Conservation (phyloP, 1,140 invertebrate genomes). For the Anoplophora glabripennis region DNA sequence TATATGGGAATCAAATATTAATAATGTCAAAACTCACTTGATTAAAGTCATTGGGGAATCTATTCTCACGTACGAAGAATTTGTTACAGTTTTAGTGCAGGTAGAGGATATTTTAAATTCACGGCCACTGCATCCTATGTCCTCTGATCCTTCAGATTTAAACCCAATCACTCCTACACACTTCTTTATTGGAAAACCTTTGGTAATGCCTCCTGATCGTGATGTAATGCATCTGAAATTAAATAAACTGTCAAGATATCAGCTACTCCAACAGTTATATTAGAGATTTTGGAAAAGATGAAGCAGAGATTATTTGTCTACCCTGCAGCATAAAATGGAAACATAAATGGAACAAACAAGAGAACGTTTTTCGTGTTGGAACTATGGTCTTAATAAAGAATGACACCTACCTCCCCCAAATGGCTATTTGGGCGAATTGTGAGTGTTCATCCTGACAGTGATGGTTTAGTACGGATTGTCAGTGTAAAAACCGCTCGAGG, state of each 20-base stretch:
- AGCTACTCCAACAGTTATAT: too few species aligned
- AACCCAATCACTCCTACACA: slow-evolving; percentile 2
- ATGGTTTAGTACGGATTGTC: slow-evolving; percentile 21
- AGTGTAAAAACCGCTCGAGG: neutral
- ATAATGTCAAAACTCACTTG: too few species aligned
- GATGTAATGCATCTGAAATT: neutral
- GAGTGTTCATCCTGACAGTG: slow-evolving; percentile 20
- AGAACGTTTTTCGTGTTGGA: neutral
- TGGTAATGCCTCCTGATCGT: neutral
- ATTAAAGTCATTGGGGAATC: neutral
- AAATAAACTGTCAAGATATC: too few species aligned
- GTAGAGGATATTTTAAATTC: slow-evolving; percentile 10
- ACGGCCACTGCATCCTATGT: neutral
- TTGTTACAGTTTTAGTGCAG: neutral
- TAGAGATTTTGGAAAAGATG: slow-evolving; percentile 5
- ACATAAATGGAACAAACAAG: slow-evolving; percentile 18
- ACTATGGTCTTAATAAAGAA: slow-evolving; percentile 32
- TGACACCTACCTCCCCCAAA: slow-evolving; percentile 25
- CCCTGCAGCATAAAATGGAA: slow-evolving; percentile 1
- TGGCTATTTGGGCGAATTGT: slow-evolving; percentile 31
- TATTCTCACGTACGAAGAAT: neutral
- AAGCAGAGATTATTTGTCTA: slow-evolving; percentile 4
- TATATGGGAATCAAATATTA: too few species aligned
- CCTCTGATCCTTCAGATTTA: neutral
- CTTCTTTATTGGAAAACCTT: slow-evolving; percentile 7